phyloP scores from a whole-genome alignment of 2,888 invertebrate species.

The Aplocera efformata region DNA sequence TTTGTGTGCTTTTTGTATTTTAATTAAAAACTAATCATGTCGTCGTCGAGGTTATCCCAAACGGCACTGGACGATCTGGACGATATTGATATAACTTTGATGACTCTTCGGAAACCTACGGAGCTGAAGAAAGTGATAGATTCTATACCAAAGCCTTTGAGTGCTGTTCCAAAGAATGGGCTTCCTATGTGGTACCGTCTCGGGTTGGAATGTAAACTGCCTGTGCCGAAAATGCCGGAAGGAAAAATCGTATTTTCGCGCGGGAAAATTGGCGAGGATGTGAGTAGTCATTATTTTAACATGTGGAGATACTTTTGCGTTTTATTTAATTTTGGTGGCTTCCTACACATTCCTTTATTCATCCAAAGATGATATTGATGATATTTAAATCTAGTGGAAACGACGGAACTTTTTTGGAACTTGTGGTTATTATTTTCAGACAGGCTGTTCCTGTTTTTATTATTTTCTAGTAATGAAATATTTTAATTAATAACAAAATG shows the following conservation, averaged over 20 bases:
- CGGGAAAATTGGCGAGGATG: conserved; percentile 75
- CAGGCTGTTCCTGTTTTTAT: too few species aligned
- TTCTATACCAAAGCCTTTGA: conserved; percentile 65
- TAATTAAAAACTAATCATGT: conserved; percentile 36
- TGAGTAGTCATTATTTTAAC: conserved; percentile 38
- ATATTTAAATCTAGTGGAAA: too few species aligned
- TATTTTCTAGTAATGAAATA: too few species aligned
- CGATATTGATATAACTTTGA: conserved; percentile 55
- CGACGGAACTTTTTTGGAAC: too few species aligned
- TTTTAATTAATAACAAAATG: too few species aligned
- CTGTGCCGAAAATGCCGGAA: conserved; percentile 74
- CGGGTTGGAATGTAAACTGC: conserved; percentile 76
- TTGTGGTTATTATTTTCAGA: too few species aligned
- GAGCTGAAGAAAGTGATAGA: conserved; percentile 70
- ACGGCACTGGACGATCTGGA: conserved; percentile 44
- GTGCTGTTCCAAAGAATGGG: conserved; percentile 71
- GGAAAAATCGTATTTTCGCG: conserved; percentile 74
- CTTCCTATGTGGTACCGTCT: conserved; percentile 76
- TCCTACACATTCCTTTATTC: too few species aligned
- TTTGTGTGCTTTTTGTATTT: conserved; percentile 35
- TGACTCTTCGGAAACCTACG: conserved; percentile 70
- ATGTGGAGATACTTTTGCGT: too few species aligned
- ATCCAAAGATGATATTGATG: too few species aligned
- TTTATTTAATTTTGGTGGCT: too few species aligned
- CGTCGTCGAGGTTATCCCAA: conserved; percentile 37